Conservation (phyloP, 2,113 vertebrate species). For the Egretta garzetta region DNA sequence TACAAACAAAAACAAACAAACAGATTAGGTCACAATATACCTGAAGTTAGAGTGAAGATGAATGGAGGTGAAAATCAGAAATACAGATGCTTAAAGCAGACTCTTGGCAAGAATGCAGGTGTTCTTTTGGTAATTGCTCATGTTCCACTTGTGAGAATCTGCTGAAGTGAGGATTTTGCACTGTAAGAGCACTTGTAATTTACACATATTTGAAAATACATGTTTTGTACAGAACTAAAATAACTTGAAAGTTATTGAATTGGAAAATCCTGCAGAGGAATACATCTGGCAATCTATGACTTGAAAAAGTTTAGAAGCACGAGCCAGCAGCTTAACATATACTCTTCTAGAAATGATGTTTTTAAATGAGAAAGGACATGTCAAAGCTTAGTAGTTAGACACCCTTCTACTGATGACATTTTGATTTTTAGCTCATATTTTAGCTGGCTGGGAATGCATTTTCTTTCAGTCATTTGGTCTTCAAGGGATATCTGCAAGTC, state of each 20-base stretch:
- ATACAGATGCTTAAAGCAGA: background rate
- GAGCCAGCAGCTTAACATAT: background rate
- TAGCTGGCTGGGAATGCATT: fast-evolving
- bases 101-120: background rate
- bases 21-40: background rate
- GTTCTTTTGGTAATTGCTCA: background rate
- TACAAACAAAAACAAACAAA: background rate
- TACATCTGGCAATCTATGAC: background rate
- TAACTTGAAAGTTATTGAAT: background rate
- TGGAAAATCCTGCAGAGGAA: background rate
- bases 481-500: background rate
- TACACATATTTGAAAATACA: background rate
- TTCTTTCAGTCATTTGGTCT: background rate
- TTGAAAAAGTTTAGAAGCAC: background rate
- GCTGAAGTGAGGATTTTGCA: background rate
- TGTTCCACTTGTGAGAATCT: background rate
- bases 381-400: background rate
- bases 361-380: background rate
- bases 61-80: background rate
- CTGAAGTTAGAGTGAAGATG: background rate
- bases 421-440: background rate
- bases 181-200: background rate
- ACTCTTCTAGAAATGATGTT: background rate
- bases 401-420: background rate
- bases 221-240: background rate